Evolutionary conservation across 37 sponge, comb jelly and placozoan genomes (phyloP).

Genomic region (Mnemiopsis leidyi): DNA sequence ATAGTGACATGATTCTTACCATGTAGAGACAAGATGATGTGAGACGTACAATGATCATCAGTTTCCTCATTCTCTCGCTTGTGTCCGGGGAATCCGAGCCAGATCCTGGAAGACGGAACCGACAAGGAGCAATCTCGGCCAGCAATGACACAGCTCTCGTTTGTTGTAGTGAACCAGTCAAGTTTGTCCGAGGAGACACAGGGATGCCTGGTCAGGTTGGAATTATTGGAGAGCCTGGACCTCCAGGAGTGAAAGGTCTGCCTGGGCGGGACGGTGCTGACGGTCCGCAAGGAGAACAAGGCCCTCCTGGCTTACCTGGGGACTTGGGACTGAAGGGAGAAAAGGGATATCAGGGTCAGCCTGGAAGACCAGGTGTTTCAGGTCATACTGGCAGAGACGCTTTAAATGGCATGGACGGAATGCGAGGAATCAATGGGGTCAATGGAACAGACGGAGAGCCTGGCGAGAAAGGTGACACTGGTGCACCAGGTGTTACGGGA

Average conservation of each 20-base stretch:
- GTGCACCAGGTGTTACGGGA: background rate
- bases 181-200: conserved; percentile 37
- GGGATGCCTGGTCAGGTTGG: background rate
- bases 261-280: background rate
- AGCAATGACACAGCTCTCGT: background rate
- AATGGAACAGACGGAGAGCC: conserved; percentile 41
- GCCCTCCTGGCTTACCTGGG: conserved; percentile 27
- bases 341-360: conserved; percentile 7
- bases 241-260: background rate
- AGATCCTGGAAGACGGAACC: background rate
- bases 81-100: background rate
- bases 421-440: conserved; percentile 13
- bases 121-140: background rate
- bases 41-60: background rate
- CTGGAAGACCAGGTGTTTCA: background rate
- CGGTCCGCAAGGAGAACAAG: background rate
- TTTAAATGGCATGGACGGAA: background rate
- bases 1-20: background rate
- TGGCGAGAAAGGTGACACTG: background rate
- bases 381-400: conserved; percentile 18
- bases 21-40: background rate
- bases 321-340: conserved; percentile 33
- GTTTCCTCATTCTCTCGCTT: background rate
- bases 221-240: background rate
- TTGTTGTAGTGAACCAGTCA: conserved; percentile 28